Conservation (phyloP, 1,140 invertebrate species). For the Drosophila funebris region DNA sequence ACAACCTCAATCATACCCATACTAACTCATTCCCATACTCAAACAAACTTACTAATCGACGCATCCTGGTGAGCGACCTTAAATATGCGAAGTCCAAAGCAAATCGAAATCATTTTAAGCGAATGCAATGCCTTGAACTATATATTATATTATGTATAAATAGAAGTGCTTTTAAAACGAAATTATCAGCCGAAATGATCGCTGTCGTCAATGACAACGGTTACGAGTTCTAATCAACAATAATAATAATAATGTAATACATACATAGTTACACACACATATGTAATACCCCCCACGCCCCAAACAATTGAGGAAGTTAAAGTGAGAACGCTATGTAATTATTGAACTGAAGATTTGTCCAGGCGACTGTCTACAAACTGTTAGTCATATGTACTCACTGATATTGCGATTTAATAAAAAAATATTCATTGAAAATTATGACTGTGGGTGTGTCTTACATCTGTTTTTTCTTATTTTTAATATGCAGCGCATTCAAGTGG, state of each 20-base stretch:
- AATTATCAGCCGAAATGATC: slow-evolving; percentile 52
- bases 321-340: slow-evolving; percentile 49
- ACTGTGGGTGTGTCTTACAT: background rate
- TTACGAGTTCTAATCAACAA: slow-evolving; percentile 71
- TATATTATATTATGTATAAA: slow-evolving; percentile 57
- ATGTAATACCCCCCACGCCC: background rate
- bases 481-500: background rate
- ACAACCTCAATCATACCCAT: slow-evolving; percentile 11
- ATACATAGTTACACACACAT: slow-evolving; percentile 5
- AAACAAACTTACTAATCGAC: slow-evolving; percentile 36
- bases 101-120: slow-evolving; percentile 13
- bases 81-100: slow-evolving; percentile 38
- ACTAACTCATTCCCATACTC: slow-evolving; percentile 2
- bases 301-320: slow-evolving; percentile 11
- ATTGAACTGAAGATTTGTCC: slow-evolving; percentile 65
- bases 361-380: slow-evolving; percentile 62
- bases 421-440: slow-evolving; percentile 63
- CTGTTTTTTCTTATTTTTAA: background rate
- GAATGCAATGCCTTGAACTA: slow-evolving; percentile 52
- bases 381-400: slow-evolving; percentile 77
- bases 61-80: slow-evolving; percentile 69
- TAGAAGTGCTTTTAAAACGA: slow-evolving; percentile 65
- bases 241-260: slow-evolving; percentile 13
- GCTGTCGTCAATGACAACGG: slow-evolving; percentile 40
- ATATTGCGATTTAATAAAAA: slow-evolving; percentile 79